These are phyloP conservation scores for Sebastes matsubarae DNA, from an alignment of 2,797 vertebrate species.

Conservation along the genomic window DNA sequence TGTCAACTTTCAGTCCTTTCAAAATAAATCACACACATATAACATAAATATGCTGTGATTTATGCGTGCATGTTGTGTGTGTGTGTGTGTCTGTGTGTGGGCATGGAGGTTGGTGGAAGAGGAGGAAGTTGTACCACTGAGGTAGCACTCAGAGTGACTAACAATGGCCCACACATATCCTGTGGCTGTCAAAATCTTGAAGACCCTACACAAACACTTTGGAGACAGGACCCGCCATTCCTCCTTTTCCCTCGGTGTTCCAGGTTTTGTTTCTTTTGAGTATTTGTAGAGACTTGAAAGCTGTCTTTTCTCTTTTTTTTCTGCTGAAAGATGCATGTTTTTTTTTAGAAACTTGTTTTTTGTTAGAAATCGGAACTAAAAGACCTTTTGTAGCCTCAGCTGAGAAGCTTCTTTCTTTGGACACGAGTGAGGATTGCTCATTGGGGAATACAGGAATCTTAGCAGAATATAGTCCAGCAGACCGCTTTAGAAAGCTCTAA, in stretches of 20 bases:
- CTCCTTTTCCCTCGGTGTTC: constrained; percentile 45
- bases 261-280: constrained; percentile 67
- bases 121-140: constrained; percentile 72
- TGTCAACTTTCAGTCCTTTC: neutral
- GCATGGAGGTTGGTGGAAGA: constrained; percentile 55
- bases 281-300: constrained; percentile 45
- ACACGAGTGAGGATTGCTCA: neutral
- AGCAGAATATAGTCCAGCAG: neutral
- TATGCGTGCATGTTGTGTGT: neutral
- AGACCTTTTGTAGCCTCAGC: neutral
- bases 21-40: neutral
- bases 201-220: constrained; percentile 72
- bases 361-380: constrained; percentile 8
- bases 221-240: constrained; percentile 28
- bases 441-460: neutral
- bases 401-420: neutral
- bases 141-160: constrained; percentile 72
- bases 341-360: constrained; percentile 44
- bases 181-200: constrained; percentile 74
- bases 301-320: constrained; percentile 17
- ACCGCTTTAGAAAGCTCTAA: neutral
- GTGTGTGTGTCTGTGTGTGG: constrained; percentile 32
- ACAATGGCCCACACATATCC: constrained; percentile 82
- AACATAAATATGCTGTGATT: neutral
- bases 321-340: constrained; percentile 20